Base-by-base conservation (phyloP, 2,113 vertebrate genomes). In the Coregonus clupeaformis region DNA sequence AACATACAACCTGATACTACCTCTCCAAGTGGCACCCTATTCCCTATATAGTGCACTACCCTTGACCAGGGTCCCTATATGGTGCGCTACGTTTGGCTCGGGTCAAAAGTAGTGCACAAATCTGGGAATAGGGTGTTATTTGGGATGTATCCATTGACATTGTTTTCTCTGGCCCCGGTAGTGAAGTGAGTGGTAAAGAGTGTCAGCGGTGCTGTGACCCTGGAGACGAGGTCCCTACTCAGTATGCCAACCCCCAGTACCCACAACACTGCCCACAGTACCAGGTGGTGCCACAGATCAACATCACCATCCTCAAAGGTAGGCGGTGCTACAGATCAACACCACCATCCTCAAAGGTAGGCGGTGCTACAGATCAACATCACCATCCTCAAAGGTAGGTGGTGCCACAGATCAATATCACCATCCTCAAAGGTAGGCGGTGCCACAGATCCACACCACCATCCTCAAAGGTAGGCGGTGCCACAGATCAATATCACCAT, bases 281-380 rank as follows among this genome's bases (percentile, higher is more conserved):
- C 87, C 91, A 88, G 68, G 86, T 91, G 0, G 5, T 93, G 72
- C 94, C 95, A 4, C 94, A 95, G 74, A 95, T 96, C 90, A 96
- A 96, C 87, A 87, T 96, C 85, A 96, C 95, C 68, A 95, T 96
- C 81, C 81, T 96, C 76, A 96, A 96, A 95, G 95, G 95, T 95
- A 85, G 6, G 32, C 1, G 64, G 69, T 63, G 36, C 57, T 30
- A 22, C 30, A 68, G 74, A 95, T 96, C 90, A 96, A 96, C 87
- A 87, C 96, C 85, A 96, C 95, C 68, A 95, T 96, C 81, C 81
- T 96, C 76, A 96, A 96, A 95, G 95, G 95, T 95, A 85, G 6
- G 32, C 1, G 64, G 69, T 63, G 36, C 57, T 30, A 22, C 30
- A 68, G n/a, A n/a, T n/a, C n/a, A n/a, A n/a, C n/a, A n/a, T n/a